Evolutionary conservation across 2,797 vertebrate genomes (phyloP).

Genomic region (Coluber constrictor): DNA sequence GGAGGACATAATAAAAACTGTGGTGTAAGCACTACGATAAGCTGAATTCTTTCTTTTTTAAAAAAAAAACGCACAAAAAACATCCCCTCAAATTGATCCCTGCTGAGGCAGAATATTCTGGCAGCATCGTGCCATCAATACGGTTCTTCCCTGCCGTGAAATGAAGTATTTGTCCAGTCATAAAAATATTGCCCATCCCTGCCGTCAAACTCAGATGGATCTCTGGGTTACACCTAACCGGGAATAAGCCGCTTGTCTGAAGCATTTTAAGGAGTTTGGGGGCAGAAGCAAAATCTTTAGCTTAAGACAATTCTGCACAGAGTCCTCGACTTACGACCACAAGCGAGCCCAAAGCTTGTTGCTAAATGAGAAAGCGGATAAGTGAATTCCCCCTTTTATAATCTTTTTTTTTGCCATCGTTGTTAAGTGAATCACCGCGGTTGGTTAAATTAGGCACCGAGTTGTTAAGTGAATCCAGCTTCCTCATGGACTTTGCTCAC

Average conservation of each 20-base stretch:
- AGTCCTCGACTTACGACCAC: neutral
- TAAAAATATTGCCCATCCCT: neutral
- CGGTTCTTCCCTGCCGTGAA: neutral
- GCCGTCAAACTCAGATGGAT: neutral
- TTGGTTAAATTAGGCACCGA: neutral
- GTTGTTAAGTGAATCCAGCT: neutral
- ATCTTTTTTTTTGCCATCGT: neutral
- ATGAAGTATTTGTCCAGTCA: neutral
- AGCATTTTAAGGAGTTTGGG: too few relatives aligned
- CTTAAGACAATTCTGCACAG: neutral
- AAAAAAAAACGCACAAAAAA: too few relatives aligned
- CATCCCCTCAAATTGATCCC: neutral
- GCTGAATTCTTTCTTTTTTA: neutral
- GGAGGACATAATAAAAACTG: neutral
- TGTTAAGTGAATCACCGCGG: neutral
- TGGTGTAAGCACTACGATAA: neutral
- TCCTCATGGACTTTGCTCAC: neutral
- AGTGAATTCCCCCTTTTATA: neutral
- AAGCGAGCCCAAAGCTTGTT: neutral
- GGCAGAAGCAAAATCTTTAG: neutral
- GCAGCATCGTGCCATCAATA: neutral
- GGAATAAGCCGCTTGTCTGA: neutral
- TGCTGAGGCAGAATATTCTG: neutral
- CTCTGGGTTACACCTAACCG: neutral
- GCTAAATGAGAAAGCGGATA: neutral